Percentiles rank a stretch among this genome's conserved stretches.
Conservation (phyloP, 2,888 invertebrate genomes). For the Prosopocoilus inquinatus region DNA sequence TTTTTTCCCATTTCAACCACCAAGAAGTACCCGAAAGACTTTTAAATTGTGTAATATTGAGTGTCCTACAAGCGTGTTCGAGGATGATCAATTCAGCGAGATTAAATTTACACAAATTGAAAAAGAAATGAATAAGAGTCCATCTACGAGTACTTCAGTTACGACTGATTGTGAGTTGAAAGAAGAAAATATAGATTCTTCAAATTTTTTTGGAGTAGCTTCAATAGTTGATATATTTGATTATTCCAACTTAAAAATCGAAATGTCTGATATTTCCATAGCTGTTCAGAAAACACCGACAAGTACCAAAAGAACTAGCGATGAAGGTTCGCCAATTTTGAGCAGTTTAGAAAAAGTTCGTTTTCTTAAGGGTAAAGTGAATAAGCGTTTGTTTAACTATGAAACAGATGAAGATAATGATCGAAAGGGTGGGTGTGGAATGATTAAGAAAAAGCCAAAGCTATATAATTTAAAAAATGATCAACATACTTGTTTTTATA, state of each 20-base stretch:
- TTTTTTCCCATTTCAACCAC: slow-evolving; percentile 33
- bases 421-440: neutral
- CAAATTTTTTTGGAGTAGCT: slow-evolving; percentile 33
- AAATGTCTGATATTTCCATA: neutral
- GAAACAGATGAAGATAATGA: neutral
- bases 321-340: slow-evolving; percentile 13
- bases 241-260: neutral
- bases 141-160: too few species aligned
- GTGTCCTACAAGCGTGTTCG: too few species aligned
- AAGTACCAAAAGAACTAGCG: neutral
- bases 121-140: neutral
- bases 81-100: neutral
- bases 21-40: slow-evolving; percentile 30
- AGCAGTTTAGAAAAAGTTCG: slow-evolving; percentile 5
- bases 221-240: slow-evolving; percentile 28
- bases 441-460: slow-evolving; percentile 7
- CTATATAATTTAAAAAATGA: slow-evolving; percentile 6
- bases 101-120: neutral
- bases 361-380: slow-evolving; percentile 9
- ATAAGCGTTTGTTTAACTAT: neutral
- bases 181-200: neutral
- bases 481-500: slow-evolving; percentile 5
- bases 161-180: neutral
- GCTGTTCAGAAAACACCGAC: neutral
- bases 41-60: slow-evolving; percentile 26